phyloP scores from a whole-genome alignment of 2,888 invertebrate species.

The Trimorus sp. region DNA sequence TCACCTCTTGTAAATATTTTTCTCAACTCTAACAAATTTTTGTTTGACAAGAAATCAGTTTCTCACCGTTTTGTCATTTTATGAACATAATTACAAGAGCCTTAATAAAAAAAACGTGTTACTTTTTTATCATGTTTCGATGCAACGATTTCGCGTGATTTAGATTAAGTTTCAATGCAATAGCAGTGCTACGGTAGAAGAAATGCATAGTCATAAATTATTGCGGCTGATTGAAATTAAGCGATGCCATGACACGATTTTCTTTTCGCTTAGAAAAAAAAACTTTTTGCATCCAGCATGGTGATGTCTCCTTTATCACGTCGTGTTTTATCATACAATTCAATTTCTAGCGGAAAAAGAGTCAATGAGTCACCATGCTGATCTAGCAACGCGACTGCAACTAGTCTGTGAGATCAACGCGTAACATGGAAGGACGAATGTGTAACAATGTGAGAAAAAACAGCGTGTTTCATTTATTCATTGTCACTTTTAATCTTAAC shows the following conservation, averaged over 20 bases:
- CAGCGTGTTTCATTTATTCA: slow-evolving; percentile 48
- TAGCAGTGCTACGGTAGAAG: not conserved
- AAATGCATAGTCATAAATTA: slow-evolving; percentile 42
- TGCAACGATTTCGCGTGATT: too few relatives aligned
- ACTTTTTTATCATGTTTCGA: too few relatives aligned
- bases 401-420: slow-evolving; percentile 31
- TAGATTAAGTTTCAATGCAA: not conserved
- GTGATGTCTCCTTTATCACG: slow-evolving; percentile 40
- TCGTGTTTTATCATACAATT: slow-evolving; percentile 45
- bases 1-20: too few relatives aligned
- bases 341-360: slow-evolving; percentile 56
- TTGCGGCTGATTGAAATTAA: slow-evolving; percentile 27
- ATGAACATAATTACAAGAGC: too few relatives aligned
- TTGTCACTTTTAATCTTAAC: slow-evolving; percentile 48
- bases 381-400: slow-evolving; percentile 33
- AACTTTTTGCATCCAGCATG: slow-evolving; percentile 30
- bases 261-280: slow-evolving; percentile 40
- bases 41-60: too few relatives aligned
- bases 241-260: slow-evolving; percentile 54
- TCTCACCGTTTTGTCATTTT: too few relatives aligned
- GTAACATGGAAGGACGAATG: slow-evolving; percentile 52
- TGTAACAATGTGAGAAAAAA: slow-evolving; percentile 56
- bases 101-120: too few relatives aligned
- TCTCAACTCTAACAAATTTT: too few relatives aligned
- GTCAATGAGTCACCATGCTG: slow-evolving; percentile 50